Percentiles rank a stretch among this genome's conserved stretches.
Conservation (phyloP, 2,888 invertebrate species). For the Cephus sareptanus region DNA sequence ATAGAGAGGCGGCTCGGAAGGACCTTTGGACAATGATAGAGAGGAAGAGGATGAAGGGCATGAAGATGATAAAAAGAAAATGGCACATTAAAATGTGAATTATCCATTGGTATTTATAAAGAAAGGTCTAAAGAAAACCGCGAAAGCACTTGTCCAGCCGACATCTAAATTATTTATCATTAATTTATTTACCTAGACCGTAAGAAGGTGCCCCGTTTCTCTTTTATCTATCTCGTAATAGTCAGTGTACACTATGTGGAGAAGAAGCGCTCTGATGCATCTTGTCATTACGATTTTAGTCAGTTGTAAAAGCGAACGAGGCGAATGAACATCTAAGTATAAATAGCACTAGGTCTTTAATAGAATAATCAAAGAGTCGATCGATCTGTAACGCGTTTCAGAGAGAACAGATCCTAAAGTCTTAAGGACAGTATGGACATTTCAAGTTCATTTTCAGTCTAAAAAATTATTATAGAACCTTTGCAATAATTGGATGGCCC, state of each 20-base stretch:
- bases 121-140: slow-evolving; percentile 27
- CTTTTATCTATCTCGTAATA: slow-evolving; percentile 40
- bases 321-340: slow-evolving; percentile 3
- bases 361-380: neutral
- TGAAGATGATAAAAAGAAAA: slow-evolving; percentile 21
- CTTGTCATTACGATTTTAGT: slow-evolving; percentile 48
- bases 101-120: neutral
- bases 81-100: slow-evolving; percentile 9
- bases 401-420: neutral
- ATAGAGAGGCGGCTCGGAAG: neutral
- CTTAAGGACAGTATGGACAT: neutral
- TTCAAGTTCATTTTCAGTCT: neutral
- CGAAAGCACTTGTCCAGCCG: slow-evolving; percentile 38
- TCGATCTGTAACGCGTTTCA: neutral
- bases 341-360: neutral
- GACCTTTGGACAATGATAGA: slow-evolving; percentile 1
- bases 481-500: neutral
- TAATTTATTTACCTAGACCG: slow-evolving; percentile 54
- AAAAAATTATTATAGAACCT: neutral
- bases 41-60: slow-evolving; percentile 23
- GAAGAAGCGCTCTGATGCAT: slow-evolving; percentile 30
- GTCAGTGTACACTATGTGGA: slow-evolving; percentile 46
- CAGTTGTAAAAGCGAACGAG: slow-evolving; percentile 28
- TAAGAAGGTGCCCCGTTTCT: slow-evolving; percentile 31
- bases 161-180: slow-evolving; percentile 54